Evolutionary conservation across 2,888 invertebrate genomes (phyloP), one percentile per base, ranked within the genome.

Genomic region (Rhingia campestris): DNA sequence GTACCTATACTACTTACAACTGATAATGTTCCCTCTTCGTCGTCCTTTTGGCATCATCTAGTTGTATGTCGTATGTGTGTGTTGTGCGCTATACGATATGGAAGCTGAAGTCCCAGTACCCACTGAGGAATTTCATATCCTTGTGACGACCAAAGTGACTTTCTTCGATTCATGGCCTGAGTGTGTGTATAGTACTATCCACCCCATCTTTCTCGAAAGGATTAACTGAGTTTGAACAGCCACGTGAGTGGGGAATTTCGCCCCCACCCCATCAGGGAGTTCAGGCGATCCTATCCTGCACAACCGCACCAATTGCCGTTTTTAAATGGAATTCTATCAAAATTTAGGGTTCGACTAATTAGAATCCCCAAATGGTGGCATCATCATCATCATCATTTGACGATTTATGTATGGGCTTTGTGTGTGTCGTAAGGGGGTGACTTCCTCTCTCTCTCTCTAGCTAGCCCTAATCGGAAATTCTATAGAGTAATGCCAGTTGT

Each of bases 1-100:
- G 74, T 84, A 80, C 84, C 80, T 84, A 74, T 84, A 70, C 80
- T 80, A 84, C 84, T 84, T 84, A 84, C 84, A 84, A 84, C 84
- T 84, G 80, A 80, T 84, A 84, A 84, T 84, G 74, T 79, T 82
- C 63, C 43, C 59, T 64, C 59, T 56, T 49, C 6, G 9, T 49
- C 64, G 22, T 67, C 67, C 43, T 64, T 56, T 51, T 63, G 49
- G 39, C 37, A 30, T 63, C 39, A 22, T 47, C 63, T 58, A 43
- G 49, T 51, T 43, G 41, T 67, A 39, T 22, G 22, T 22, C 22
- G 22, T 51, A 43, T 56, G 56, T 43, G 41, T 67, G 45, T 58
- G 47, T 43, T 67, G 45, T 58, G 47, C 49, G 49, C 32, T 41
- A 7, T 35, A 45, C 41, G 7, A 58, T 58, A 7, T 39, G 30